Base-by-base conservation (phyloP, 1,140 invertebrate genomes). In the Tetramorium simillimum region DNA sequence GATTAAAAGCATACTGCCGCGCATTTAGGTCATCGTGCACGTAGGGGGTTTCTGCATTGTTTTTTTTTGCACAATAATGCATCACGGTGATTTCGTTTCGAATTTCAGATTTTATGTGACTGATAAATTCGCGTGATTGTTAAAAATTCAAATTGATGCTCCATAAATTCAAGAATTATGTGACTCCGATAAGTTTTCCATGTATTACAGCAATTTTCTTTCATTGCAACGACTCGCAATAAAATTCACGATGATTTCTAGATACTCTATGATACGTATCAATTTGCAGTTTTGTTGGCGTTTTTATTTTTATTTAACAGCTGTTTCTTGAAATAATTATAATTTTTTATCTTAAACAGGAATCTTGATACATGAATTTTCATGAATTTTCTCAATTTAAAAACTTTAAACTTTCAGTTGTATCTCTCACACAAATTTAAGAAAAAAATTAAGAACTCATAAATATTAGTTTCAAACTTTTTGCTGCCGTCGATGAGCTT, bases 1-100 rank as follows among this genome's bases (percentile, higher is more conserved):
- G 56, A 89, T 89, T 86, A 89, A 89, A 89, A 89, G 33, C 37
- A 43, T 43, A 58, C 84, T 70, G 75, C 33, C 70, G 88, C 56
- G 18, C 24, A 89, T 89, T 89, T 89, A 81, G 84, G 88, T 89
- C 88, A 69, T 28, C 49, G 40, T 82, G 65, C 65, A 85, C 49
- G 16, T 60, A 70, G 14, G 10, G 10, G 43, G 24, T 60, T 53
- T 40, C 24, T 73, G 56, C 56, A 82, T 86, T 89, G 46, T 89
- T 76, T 89, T n/a, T n/a, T 80, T 89, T 43, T 85, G 56, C 73
- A 18, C 40, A 56, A 73, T 80, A 37, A 9, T n/a, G n/a, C n/a
- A 33, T 72, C 67, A 33, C 33, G 53, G 49, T 46, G 18, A 33
- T 62, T 78, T 81, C 28, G 46, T 33, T 67, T 43, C 16, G n/a